Conservation (phyloP, 2,888 invertebrate species). For the Liodrosophila aerea region DNA sequence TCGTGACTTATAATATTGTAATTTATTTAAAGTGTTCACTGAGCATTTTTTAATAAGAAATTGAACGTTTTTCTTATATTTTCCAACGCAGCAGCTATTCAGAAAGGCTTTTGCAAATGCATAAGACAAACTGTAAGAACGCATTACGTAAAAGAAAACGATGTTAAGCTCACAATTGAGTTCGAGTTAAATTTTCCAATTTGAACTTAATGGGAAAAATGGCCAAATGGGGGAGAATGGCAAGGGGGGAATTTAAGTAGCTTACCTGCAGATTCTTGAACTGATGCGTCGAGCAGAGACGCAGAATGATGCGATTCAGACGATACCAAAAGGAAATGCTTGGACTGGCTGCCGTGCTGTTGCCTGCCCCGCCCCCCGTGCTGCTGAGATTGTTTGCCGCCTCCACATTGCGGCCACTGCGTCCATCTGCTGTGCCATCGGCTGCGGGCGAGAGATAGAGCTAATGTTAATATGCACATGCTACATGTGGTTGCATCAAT, state of each 20-base stretch:
- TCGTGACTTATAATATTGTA: too few relatives aligned
- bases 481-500: background rate
- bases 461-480: background rate
- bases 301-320: slow-evolving; percentile 84
- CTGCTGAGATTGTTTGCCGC: slow-evolving; percentile 71
- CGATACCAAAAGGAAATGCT: slow-evolving; percentile 83
- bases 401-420: slow-evolving; percentile 72
- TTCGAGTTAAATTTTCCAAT: slow-evolving; percentile 12
- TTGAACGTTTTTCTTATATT: background rate
- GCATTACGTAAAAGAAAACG: slow-evolving; percentile 27
- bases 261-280: slow-evolving; percentile 91
- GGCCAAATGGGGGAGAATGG: background rate
- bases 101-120: slow-evolving; percentile 9
- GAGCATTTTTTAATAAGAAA: too few relatives aligned
- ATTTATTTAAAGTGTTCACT: too few relatives aligned
- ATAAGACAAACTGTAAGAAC: background rate
- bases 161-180: slow-evolving; percentile 46
- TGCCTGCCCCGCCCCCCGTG: slow-evolving; percentile 30
- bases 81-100: slow-evolving; percentile 6
- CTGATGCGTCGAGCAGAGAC: slow-evolving; percentile 88
- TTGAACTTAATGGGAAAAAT: slow-evolving; percentile 10
- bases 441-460: background rate
- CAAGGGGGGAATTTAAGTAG: slow-evolving; percentile 50
- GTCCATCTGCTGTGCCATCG: slow-evolving; percentile 73
- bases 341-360: slow-evolving; percentile 73